Percentiles rank a stretch among this genome's conserved stretches.
Conservation (phyloP, 2,797 vertebrate species). For the Pipistrellus kuhlii region DNA sequence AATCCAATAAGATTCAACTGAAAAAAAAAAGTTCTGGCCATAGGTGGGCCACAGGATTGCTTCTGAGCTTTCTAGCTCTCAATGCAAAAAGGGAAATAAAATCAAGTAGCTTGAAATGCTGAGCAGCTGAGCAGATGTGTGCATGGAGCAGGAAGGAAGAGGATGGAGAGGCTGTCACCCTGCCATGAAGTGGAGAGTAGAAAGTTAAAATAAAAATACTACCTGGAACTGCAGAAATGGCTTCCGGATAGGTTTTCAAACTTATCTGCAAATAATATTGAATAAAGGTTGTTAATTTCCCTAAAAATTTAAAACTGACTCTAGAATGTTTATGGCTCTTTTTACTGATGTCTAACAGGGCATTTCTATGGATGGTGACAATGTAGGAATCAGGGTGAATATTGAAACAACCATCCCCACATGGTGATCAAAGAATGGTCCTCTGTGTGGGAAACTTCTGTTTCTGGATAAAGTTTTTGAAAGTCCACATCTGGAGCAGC, state of each 20-base stretch:
- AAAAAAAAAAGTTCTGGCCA: background rate
- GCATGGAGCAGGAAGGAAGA: background rate
- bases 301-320: background rate
- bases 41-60: background rate
- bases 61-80: background rate
- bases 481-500: background rate
- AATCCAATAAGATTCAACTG: constrained; percentile 18
- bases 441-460: background rate
- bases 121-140: background rate
- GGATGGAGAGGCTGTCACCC: background rate
- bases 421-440: background rate
- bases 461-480: background rate
- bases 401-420: background rate
- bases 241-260: constrained; percentile 90
- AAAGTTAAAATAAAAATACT: constrained; percentile 72
- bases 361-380: background rate
- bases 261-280: constrained; percentile 90
- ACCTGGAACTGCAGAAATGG: constrained; percentile 91
- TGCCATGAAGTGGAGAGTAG: background rate
- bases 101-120: background rate
- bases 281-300: constrained; percentile 77
- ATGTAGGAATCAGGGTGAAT: background rate
- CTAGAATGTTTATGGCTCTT: background rate
- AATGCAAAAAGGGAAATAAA: background rate
- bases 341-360: background rate